Conservation (phyloP, 2,113 vertebrate species). For the Petrocephalus microphthalmus region DNA sequence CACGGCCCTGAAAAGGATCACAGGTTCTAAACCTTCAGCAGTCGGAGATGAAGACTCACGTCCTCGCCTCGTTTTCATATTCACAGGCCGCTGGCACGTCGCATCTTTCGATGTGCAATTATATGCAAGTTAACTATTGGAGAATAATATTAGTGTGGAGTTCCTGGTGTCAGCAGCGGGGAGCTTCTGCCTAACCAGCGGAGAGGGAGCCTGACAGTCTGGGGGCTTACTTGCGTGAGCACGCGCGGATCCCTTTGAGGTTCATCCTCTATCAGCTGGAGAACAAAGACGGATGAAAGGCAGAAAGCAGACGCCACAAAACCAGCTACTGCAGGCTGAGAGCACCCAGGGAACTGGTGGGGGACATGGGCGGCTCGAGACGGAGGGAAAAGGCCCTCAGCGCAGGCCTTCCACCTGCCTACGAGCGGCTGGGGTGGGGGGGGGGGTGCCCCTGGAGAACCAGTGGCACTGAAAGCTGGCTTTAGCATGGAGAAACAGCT, state of each 20-base stretch:
- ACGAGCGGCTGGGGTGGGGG: background rate
- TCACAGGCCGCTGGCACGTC: background rate
- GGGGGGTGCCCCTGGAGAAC: constrained; percentile 41
- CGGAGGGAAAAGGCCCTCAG: background rate
- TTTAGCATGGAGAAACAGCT: background rate
- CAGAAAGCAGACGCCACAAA: background rate
- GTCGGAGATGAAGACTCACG: constrained; percentile 71
- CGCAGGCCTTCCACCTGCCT: background rate
- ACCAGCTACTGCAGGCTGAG: background rate
- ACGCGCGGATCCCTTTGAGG: background rate
- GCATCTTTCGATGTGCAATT: constrained; percentile 82
- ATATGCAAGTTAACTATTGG: constrained; percentile 86
- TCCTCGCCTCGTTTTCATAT: constrained; percentile 60
- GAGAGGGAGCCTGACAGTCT: background rate
- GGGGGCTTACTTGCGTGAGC: background rate
- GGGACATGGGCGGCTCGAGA: background rate
- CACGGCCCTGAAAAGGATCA: constrained; percentile 63
- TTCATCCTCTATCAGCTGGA: background rate
- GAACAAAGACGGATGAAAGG: background rate
- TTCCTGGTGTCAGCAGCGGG: constrained; percentile 69
- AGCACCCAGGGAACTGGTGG: background rate
- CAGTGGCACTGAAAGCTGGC: background rate
- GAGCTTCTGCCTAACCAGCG: constrained; percentile 32
- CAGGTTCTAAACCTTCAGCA: constrained; percentile 53
- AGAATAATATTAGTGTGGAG: constrained; percentile 87